phyloP scores from a whole-genome alignment of 2,888 invertebrate genomes.

The Clistopyga incitator region DNA sequence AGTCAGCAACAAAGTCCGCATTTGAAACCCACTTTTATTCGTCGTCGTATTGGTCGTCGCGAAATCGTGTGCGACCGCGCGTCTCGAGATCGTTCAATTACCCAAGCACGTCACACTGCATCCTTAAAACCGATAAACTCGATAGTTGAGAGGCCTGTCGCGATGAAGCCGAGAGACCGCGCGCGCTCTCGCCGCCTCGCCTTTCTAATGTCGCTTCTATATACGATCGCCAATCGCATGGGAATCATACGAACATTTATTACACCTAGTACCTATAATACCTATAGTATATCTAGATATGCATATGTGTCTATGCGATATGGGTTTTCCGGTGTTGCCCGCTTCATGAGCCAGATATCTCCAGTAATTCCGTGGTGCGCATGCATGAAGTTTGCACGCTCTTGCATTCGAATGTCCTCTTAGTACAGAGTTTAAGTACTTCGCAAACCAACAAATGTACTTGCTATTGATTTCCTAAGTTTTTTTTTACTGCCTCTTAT shows the following conservation, averaged over 20 bases:
- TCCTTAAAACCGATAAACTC: slow-evolving; percentile 72
- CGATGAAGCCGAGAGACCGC: slow-evolving; percentile 50
- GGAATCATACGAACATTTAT: slow-evolving; percentile 63
- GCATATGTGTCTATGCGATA: slow-evolving; percentile 55
- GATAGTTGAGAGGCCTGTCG: slow-evolving; percentile 67
- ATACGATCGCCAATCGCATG: slow-evolving; percentile 46
- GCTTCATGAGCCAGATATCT: slow-evolving; percentile 19
- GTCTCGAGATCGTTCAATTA: slow-evolving; percentile 72
- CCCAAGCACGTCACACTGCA: slow-evolving; percentile 66
- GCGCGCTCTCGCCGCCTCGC: slow-evolving; percentile 52
- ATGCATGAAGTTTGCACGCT: not conserved
- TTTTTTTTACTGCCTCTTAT: not conserved
- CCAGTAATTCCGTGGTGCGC: slow-evolving; percentile 4
- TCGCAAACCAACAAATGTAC: not conserved
- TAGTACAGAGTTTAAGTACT: not conserved
- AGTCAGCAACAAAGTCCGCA: slow-evolving; percentile 51
- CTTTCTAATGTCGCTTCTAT: slow-evolving; percentile 64
- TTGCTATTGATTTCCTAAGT: not conserved
- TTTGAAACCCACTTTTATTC: slow-evolving; percentile 31
- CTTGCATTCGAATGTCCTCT: not conserved
- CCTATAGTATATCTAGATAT: slow-evolving; percentile 53
- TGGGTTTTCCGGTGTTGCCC: slow-evolving; percentile 56
- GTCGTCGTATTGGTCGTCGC: slow-evolving; percentile 56
- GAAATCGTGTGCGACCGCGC: slow-evolving; percentile 62
- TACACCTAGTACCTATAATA: slow-evolving; percentile 56